Percentiles rank a stretch among this genome's conserved stretches.
Conservation (phyloP, 2,113 vertebrate species). For the Asarcornis scutulata region DNA sequence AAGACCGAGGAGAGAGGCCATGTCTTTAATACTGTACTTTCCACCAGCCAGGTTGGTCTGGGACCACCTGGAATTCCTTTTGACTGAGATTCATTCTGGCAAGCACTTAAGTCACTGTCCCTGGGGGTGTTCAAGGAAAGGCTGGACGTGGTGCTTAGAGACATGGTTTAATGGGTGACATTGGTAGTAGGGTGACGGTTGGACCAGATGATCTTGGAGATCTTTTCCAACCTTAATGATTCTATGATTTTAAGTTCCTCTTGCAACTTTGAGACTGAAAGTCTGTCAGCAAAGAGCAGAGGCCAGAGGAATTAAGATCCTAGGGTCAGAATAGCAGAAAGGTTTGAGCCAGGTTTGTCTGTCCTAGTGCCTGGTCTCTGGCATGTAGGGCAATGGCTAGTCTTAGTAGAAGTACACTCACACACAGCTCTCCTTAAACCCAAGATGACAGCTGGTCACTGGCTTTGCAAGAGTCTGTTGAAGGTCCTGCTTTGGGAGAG, state of each 20-base stretch:
- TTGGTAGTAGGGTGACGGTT: too few species aligned
- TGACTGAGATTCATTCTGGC: not conserved
- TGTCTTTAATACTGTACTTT: not conserved
- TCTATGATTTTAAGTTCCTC: too few species aligned
- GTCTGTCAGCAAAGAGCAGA: not conserved
- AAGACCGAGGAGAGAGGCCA: not conserved
- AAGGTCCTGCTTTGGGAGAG: not conserved
- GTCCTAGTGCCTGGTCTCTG: not conserved
- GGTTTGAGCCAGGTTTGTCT: not conserved
- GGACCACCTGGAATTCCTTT: not conserved
- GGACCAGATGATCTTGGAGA: too few species aligned
- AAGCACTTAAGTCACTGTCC: not conserved
- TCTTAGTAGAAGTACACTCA: not conserved
- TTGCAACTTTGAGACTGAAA: not conserved
- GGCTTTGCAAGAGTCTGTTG: not conserved
- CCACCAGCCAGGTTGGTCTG: not conserved
- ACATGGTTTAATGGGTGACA: too few species aligned
- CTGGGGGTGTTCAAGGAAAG: too few species aligned
- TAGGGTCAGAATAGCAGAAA: not conserved
- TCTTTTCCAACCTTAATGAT: too few species aligned
- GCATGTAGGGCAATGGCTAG: accelerated
- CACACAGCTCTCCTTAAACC: not conserved
- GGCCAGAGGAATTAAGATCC: not conserved
- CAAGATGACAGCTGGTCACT: not conserved
- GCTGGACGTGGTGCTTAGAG: too few species aligned